Evolutionary conservation across 2,113 vertebrate genomes (phyloP), one percentile per base, ranked within the genome.

Genomic region (Pao palembangensis): DNA sequence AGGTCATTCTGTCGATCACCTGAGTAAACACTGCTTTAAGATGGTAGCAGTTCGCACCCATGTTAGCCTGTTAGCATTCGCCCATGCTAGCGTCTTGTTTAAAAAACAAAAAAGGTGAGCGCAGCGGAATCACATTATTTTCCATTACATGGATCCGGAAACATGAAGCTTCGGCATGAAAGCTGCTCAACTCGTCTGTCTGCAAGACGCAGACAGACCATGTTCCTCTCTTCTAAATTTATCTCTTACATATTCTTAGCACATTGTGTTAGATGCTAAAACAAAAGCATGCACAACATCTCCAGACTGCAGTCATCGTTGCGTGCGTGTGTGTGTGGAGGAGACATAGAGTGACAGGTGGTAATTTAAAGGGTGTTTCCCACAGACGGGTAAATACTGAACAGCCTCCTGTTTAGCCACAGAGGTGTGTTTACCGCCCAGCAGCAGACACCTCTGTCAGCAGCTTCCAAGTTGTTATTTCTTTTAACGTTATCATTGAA

Each of bases 301-400:
- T 64, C 53, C 53, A 58, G 56, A 72, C 82, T 52, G 5, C 76
- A 43, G 48, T 43, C 56, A 57, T 68, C 52, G 42, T 71, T 67
- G 52, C 49, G 12, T 38, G 51, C 56, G 38, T 56, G 56, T 76
- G 68, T 55, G 64, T 63, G 57, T 57, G 66, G 4, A 19, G 14
- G 28, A 66, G 57, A 49, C 44, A 41, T 8, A 42, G 6, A 28
- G 6, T 28, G 61, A 46, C 74, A 78, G 61, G 17, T 65, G 47
- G 48, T 82, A 74, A 84, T 86, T 85, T 78, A 16, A 20, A 61
- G 82, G 84, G 84, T 74, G 84, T 86, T 74, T 58, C 73, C 61
- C 55, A 15, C 64, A 82, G 77, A 84, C 76, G 1, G 51, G 15
- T 73, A 79, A 78, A 73, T 58, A 71, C 64, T 51, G 55, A 69